Evolutionary conservation across 2,888 invertebrate species (phyloP), one percentile per base, ranked within the genome.

Genomic region (Troglohyphantes excavatus): DNA sequence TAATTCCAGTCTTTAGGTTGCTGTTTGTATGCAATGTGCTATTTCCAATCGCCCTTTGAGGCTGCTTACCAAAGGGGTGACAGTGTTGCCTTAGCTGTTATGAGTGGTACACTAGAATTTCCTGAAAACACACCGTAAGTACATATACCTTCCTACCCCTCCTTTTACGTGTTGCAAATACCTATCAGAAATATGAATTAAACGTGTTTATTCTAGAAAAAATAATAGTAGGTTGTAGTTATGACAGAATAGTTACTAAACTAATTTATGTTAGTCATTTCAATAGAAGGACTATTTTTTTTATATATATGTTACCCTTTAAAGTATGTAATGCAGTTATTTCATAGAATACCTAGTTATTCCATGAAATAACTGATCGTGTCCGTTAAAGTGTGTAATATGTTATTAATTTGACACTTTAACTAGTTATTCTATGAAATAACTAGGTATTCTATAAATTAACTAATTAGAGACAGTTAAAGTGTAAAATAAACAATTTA

Each of bases 1-100:
- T 11, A 39, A 11, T 7, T 92, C 76, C 93, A 96, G 97, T 97
- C 97, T 83, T 94, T 97, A 91, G 98, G 97, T 17, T 98, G 97
- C 93, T 94, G 97, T 90, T 94, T 98, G 27, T 97, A 96, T 94
- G 97, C 97, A 0, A 94, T 97, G 94, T 96, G 97, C 92, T 97
- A 96, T 93, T 96, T 96, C 92, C 96, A 96, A 93, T 97, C 97
- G 63, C 97, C 97, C 0, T 98, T 96, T 93, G 97, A 98, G 93
- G 94, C 95, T 27, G 96, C 97, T 11, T 96, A 97, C 93, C 97
- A 97, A 93, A 94, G 96, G 92, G 97, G 97, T 0, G 97, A 97
- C 93, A 97, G 97, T 92, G 96, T 98, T 13, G 97, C 97, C 61
- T 94, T 98, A 91, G 97, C 97, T 85, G 97, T 96, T 46, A 95